A percentile compares a stretch with the other conserved stretches of the same genome.
phyloP scores from a whole-genome alignment of 1,140 invertebrate genomes.

The Cyphomyrmex costatus region DNA sequence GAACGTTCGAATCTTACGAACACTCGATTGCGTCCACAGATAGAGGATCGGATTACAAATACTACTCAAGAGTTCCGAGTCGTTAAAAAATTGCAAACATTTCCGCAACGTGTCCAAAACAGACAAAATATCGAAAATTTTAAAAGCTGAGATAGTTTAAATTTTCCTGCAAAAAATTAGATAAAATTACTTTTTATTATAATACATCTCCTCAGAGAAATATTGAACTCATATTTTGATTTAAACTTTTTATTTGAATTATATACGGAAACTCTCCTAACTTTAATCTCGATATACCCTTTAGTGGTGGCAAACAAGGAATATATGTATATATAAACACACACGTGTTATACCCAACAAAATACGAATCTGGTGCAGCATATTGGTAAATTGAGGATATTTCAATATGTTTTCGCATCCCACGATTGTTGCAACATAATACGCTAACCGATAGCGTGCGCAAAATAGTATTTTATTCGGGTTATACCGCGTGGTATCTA shows the following conservation, averaged over 20 bases:
- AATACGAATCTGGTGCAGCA: neutral
- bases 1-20: constrained; percentile 23
- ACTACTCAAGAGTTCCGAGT: neutral
- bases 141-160: neutral
- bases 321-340: neutral
- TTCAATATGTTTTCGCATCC: constrained; percentile 12
- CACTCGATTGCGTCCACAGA: constrained; percentile 30
- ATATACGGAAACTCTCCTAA: neutral
- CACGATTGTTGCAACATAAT: constrained; percentile 18
- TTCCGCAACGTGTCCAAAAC: neutral
- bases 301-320: neutral
- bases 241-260: neutral
- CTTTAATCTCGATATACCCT: neutral
- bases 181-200: neutral
- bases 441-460: constrained; percentile 10
- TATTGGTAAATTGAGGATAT: constrained; percentile 21
- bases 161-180: neutral
- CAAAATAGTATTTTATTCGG: constrained; percentile 44
- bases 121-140: neutral
- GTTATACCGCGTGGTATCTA: neutral
- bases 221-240: neutral
- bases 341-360: neutral
- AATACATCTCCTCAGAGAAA: neutral
- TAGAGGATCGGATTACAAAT: neutral
- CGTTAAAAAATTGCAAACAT: neutral